A percentile compares a stretch with the other conserved stretches of the same genome.
phyloP scores from a whole-genome alignment of 2,113 vertebrate genomes.

The Hirundichthys speculiger region DNA sequence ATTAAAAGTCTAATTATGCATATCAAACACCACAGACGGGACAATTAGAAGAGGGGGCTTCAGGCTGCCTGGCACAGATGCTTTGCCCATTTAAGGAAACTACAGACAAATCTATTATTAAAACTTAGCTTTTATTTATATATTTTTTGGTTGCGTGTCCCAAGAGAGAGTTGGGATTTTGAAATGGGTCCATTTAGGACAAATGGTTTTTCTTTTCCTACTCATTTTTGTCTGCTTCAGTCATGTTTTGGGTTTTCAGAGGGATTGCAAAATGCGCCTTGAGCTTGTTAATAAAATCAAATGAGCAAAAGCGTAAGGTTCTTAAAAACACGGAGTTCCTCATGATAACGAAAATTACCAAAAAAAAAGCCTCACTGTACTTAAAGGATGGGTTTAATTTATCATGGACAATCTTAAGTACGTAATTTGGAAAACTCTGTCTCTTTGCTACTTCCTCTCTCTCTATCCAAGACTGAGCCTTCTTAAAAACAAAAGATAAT shows the following conservation, averaged over 20 bases:
- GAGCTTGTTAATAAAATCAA: neutral
- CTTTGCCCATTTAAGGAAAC: constrained; percentile 57
- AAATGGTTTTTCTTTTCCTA: constrained; percentile 27
- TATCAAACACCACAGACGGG: constrained; percentile 75
- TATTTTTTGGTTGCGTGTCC: neutral
- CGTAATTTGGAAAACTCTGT: no score
- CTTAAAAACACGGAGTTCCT: no score
- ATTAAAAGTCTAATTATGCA: constrained; percentile 80
- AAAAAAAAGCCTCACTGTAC: no score
- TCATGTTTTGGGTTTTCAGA: neutral
- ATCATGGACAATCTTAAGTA: no score
- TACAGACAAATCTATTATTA: constrained; percentile 54
- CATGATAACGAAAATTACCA: no score
- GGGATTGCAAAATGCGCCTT: constrained; percentile 7
- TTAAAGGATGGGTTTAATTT: no score
- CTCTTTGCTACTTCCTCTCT: no score
- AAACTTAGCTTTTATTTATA: constrained; percentile 28
- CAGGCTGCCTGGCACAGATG: constrained; percentile 72
- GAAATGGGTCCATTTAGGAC: neutral
- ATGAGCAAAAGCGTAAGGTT: neutral
- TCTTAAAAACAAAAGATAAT: no score
- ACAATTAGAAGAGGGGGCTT: constrained; percentile 68
- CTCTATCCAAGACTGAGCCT: no score
- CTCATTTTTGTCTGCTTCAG: neutral
- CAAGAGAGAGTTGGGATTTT: neutral